These are phyloP conservation scores for Chondrosia reniformis DNA, from an alignment of 37 sponge, comb jelly and placozoan species.

Conservation along the genomic window DNA sequence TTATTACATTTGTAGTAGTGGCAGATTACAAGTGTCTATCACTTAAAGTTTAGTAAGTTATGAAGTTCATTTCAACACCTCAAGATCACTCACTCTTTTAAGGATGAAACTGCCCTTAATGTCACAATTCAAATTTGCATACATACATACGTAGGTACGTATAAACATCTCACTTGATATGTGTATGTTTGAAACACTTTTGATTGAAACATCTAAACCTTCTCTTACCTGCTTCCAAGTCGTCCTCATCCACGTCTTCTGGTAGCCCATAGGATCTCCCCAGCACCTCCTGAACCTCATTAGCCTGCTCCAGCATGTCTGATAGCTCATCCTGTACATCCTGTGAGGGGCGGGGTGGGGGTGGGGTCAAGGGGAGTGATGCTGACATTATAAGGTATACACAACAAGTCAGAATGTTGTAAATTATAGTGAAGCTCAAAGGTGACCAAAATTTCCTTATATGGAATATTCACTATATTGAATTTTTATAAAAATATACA, in stretches of 20 bases:
- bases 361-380: neutral
- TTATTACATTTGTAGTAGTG: too few relatives aligned
- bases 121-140: too few relatives aligned
- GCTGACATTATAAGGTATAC: neutral
- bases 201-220: neutral
- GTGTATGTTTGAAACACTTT: neutral
- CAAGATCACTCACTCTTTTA: too few relatives aligned
- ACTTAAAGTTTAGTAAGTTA: too few relatives aligned
- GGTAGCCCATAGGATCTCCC: slow-evolving; percentile 93
- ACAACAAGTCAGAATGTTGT: too few relatives aligned
- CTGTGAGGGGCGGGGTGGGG: slow-evolving; percentile 15
- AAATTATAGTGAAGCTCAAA: too few relatives aligned
- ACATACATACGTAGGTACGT: neutral
- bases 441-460: too few relatives aligned
- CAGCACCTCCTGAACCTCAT: slow-evolving; percentile 89
- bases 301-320: slow-evolving; percentile 98
- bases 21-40: too few relatives aligned
- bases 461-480: too few relatives aligned
- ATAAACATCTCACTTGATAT: neutral
- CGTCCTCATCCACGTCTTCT: slow-evolving; percentile 98
- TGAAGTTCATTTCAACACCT: too few relatives aligned
- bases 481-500: too few relatives aligned
- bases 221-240: slow-evolving; percentile 90
- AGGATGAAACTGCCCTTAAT: too few relatives aligned
- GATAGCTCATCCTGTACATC: slow-evolving; percentile 96